Evolutionary conservation across 2,888 invertebrate species (phyloP).

Genomic region (Phortica okadai): DNA sequence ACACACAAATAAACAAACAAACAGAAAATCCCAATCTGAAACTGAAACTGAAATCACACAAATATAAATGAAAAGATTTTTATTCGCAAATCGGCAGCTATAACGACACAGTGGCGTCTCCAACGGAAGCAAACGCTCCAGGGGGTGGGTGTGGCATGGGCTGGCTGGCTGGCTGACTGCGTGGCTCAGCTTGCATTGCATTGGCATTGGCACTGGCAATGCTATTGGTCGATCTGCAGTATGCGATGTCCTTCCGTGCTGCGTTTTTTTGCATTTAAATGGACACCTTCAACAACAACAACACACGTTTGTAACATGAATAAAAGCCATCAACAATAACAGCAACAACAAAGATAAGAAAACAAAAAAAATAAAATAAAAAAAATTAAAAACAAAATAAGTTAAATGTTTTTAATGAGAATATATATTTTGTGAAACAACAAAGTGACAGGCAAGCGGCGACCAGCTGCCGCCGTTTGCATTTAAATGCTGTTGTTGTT

Average conservation of each 20-base stretch:
- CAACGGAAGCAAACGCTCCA: conserved; percentile 71
- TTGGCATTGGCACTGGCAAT: background rate
- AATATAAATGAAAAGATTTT: conserved; percentile 29
- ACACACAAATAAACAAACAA: conserved; percentile 50
- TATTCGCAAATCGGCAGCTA: conserved; percentile 24
- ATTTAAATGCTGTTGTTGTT: conserved; percentile 32
- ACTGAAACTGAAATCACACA: too few species aligned
- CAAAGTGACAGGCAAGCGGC: conserved; percentile 56
- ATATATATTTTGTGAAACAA: conserved; percentile 69
- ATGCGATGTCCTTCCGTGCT: conserved; percentile 18
- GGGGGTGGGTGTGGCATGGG: conserved; percentile 65
- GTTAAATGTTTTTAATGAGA: conserved; percentile 61
- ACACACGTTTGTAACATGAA: conserved; percentile 14
- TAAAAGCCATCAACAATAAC: background rate
- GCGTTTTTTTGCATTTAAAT: conserved; percentile 27
- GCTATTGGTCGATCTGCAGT: background rate
- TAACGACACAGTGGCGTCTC: conserved; percentile 67
- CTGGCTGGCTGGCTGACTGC: conserved; percentile 2
- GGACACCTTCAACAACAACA: conserved; percentile 32
- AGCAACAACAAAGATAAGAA: conserved; percentile 59
- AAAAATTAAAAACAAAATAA: conserved; percentile 9
- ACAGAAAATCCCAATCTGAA: background rate
- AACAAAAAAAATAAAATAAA: conserved; percentile 19
- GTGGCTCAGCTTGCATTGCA: background rate
- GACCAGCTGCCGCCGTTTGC: conserved; percentile 42